Base-by-base conservation (phyloP, 2,888 invertebrate species). In the Chloromyia formosa region DNA sequence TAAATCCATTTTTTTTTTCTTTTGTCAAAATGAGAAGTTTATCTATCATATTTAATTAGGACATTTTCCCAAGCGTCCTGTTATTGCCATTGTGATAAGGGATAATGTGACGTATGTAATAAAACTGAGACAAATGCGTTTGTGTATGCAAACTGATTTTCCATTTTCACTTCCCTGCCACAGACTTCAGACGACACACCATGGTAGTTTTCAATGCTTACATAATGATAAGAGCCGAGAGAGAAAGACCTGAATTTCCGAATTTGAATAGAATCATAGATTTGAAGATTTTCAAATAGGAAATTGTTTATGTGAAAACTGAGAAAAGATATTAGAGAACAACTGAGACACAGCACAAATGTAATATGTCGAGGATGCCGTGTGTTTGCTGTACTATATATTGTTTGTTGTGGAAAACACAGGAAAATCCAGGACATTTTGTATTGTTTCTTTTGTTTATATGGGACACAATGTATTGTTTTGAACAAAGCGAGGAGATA, bases 191-290 rank as follows among this genome's bases (percentile, higher is more conserved):
- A n/a, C n/a, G n/a, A n/a, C n/a, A n/a, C n/a, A n/a, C n/a, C 18
- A 56, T 56, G 18, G 56, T 56, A 56, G 56, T 56, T 20, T 20
- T 20, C 18, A 56, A 56, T 18, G 56, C 56, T 56, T 56, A 56
- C 20, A 16, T 18, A 56, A 56, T 56, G 56, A 56, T 56, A 56
- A 56, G 56, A 56, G 56, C 56, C 56, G 18, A 18, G 16, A 12
- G 10, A 12, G 49, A 49, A 35, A 4, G 7, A 35, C 27, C 27
- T 35, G 27, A 35, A 35, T 35, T 35, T 35, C 27, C 27, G 20
- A 20, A 56, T 56, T 56, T 56, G 56, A 56, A 56, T 64, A 40
- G 40, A 64, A 49, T 49, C 49, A 49, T 40, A 40, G 62, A 64
- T 64, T 16, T 64, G 27, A 23, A n/a, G 10, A 40, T n/a, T 18